These are phyloP conservation scores for Leptarthrus brevirostris DNA, from an alignment of 2,888 invertebrate species.

Conservation along the genomic window DNA sequence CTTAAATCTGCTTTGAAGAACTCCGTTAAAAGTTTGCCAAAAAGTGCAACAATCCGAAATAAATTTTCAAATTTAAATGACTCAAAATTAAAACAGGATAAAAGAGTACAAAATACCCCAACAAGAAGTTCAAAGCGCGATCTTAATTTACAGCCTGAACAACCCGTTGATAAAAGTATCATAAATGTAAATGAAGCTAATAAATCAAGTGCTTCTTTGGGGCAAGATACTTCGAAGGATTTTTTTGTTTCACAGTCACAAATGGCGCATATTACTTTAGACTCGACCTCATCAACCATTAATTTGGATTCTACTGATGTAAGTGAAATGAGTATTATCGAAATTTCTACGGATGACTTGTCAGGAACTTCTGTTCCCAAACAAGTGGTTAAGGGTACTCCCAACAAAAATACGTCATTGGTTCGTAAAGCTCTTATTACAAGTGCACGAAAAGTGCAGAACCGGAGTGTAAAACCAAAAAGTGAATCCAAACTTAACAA, in stretches of 20 bases:
- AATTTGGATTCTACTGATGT: neutral
- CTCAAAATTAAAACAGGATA: neutral
- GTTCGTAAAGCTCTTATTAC: neutral
- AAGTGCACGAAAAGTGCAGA: neutral
- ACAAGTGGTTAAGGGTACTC: neutral
- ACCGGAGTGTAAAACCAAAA: neutral
- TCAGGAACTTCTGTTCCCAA: neutral
- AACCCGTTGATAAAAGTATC: neutral
- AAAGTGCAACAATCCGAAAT: neutral
- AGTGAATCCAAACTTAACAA: too few species aligned
- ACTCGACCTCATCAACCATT: neutral
- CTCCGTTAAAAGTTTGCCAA: neutral
- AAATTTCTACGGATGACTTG: slow-evolving; percentile 14
- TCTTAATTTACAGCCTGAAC: neutral
- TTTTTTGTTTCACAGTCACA: too few species aligned
- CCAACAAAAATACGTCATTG: neutral
- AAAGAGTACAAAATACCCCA: neutral
- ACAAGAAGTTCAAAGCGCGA: neutral
- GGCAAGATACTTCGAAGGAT: too few species aligned
- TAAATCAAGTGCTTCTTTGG: too few species aligned
- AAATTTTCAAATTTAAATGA: neutral
- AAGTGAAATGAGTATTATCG: neutral
- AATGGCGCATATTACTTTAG: neutral
- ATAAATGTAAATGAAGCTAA: too few species aligned
- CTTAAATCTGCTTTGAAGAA: slow-evolving; percentile 36